Evolutionary conservation across 1,140 invertebrate species (phyloP), one percentile per base, ranked within the genome.

Genomic region (Trichoplusia ni): DNA sequence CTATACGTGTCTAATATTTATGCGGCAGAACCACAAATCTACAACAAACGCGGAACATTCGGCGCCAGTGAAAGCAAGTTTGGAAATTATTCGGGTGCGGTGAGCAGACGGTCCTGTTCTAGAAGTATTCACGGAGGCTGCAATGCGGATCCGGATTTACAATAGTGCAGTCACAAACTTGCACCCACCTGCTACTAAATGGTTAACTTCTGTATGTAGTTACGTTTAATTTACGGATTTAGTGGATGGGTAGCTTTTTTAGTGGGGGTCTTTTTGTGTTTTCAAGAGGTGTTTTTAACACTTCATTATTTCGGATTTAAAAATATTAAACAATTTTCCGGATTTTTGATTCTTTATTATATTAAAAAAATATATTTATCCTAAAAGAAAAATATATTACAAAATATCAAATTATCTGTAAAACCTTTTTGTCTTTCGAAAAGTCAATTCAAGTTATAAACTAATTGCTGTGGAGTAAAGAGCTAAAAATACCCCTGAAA

Each of bases 151-250:
- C 29, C 29, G 46, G 33, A 49, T 40, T 35, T 46, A 14, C 63
- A 56, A 49, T 49, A 49, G 51, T 56, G 51, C 51, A 56, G 51
- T 40, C 33, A 38, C 51, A 56, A 56, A 56, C 51, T 56, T 54
- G 51, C 51, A 51, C 51, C 51, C 51, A 56, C 51, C 51, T 56
- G 51, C 51, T 56, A 38, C 51, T 49, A 56, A 56, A 56, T 56
- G 51, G 51, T 56, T 35, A 56, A 56, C 51, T 56, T 56, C 33
- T 40, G 13, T 21, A 38, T 56, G 51, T 40, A 49, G 46, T 49
- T 49, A 49, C 25, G 46, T 49, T 49, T 49, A 49, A 49, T 49
- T 49, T 49, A 49, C 46, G 46, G 16, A 49, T 49, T 47, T 29
- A 49, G 25, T 29, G 16, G 18, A 5, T 18, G 13, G 18, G 13